Base-by-base conservation (phyloP, 2,113 vertebrate genomes). In the Alligator mississippiensis region DNA sequence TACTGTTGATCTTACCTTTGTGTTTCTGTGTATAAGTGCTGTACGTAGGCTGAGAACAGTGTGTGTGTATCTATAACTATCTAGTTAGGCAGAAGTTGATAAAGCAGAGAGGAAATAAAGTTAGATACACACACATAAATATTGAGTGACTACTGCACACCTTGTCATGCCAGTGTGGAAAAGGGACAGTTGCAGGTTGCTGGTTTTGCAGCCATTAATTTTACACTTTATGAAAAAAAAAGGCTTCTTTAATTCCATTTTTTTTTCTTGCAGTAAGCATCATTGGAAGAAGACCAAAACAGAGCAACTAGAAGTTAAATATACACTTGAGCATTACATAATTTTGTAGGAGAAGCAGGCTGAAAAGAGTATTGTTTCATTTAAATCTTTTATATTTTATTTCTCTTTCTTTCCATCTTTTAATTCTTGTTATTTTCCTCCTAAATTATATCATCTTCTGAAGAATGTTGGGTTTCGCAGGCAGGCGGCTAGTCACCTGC, bases 401-500 rank as follows among this genome's bases (percentile, higher is more conserved):
- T 97, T 97, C 82, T 95, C 94, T 97, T 95, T 93, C 92, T 97
- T 97, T 92, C 90, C 84, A 92, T 95, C 79, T 47, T 96, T 95
- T 94, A 96, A 85, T 96, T 97, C 88, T 90, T 77, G 80, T 93
- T 92, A 54, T 79, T 91, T 92, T 24, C 79, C 95, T 94, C 87
- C 94, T 97, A 96, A 96, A 96, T 95, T 90, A 34, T 74, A 89
- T 99, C 99, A 99, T 98, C 99, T 98, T 98, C 99, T 98, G 98
- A 99, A 99, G 99, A 99, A 99, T 97, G 98, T 97, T 95, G 99
- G 99, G 98, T 99, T 99, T 98, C 99, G 98, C 98, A 99, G 98
- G 99, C 99, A 99, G 99, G 99, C 99, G 98, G 99, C 99, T 99
- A 99, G 99, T 99, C 99, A 99, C 99, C 99, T 99, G 99, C 99